Base-by-base conservation (phyloP, 2,797 vertebrate species). In the Hypotaenidia okinawae region DNA sequence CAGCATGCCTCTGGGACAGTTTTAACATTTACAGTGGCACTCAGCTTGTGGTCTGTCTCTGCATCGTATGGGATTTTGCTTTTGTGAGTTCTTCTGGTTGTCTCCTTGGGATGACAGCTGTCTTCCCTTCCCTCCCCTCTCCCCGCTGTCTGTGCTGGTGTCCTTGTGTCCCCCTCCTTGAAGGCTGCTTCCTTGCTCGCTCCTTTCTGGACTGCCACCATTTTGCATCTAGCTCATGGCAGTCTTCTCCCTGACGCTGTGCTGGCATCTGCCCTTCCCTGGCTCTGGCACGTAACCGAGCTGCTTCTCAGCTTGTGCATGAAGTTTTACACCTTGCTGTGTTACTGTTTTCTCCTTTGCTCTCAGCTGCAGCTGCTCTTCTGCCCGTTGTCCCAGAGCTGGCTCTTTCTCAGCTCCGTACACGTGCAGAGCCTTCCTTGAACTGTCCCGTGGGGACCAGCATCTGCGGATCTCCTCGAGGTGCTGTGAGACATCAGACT, bases 261-360 rank as follows among this genome's bases (percentile, higher is more conserved):
- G 39, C 30, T 84, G 85, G 33, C 32, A 37, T 66, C 76, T 87
- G 75, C 76, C 64, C 22, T 85, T 88, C 57, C 58, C 69, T 23
- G 54, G 73, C 62, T 33, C 28, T 49, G 0, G 0, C 18, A 1
- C 2, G 22, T n/a, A 55, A 35, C 33, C 0, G 4, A 69, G 35
- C 41, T n/a, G 16, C 32, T 47, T 73, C 30, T 13, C 57, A 28
- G 58, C 45, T 79, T 27, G 39, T 21, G 16, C 27, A 7, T 51
- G 11, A 28, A 9, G 52, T 69, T 43, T 43, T 63, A 9, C 54
- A 66, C 30, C 54, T 77, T 52, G n/a, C 54, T n/a, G 17, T 9
- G 13, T 74, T 73, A 8, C 39, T 57, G 22, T 6, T 74, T 74
- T 85, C 64, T 84, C 54, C 54, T 66, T 47, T 13, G 7, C 41